These are phyloP conservation scores for Piaya cayana DNA, from an alignment of 2,113 vertebrate species.

Conservation along the genomic window DNA sequence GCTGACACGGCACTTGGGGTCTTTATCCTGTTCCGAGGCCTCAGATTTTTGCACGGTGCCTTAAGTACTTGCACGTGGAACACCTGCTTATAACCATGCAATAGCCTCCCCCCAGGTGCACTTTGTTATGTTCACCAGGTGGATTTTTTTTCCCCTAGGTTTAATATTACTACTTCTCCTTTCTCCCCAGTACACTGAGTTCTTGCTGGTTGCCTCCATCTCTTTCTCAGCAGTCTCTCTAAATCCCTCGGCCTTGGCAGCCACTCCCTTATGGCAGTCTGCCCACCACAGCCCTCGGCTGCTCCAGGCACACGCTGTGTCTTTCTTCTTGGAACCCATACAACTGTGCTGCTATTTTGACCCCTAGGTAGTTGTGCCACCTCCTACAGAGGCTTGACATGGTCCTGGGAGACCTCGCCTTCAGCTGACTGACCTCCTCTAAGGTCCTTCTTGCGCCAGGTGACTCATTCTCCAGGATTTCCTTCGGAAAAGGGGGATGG, in stretches of 20 bases:
- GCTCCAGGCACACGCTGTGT: background rate
- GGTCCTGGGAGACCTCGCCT: background rate
- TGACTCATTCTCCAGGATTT: background rate
- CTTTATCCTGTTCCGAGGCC: background rate
- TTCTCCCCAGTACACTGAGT: background rate
- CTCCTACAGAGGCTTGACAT: background rate
- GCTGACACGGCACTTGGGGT: background rate
- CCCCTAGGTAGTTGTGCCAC: no score
- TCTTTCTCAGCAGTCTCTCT: background rate
- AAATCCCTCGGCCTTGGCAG: background rate
- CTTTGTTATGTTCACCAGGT: background rate
- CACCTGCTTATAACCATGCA: background rate
- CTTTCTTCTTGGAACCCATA: background rate
- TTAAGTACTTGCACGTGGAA: background rate
- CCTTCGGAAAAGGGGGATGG: background rate
- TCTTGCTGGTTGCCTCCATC: background rate
- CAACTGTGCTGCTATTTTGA: background rate
- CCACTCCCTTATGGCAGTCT: background rate
- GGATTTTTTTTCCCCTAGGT: background rate
- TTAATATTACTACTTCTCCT: background rate
- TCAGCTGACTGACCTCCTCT: background rate
- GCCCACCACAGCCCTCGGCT: background rate
- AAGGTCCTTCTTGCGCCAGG: background rate
- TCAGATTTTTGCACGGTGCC: background rate
- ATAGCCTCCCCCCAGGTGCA: background rate